Evolutionary conservation across 2,797 vertebrate species (phyloP), one percentile per base, ranked within the genome.

Genomic region (Catamblyrhynchus diadema): DNA sequence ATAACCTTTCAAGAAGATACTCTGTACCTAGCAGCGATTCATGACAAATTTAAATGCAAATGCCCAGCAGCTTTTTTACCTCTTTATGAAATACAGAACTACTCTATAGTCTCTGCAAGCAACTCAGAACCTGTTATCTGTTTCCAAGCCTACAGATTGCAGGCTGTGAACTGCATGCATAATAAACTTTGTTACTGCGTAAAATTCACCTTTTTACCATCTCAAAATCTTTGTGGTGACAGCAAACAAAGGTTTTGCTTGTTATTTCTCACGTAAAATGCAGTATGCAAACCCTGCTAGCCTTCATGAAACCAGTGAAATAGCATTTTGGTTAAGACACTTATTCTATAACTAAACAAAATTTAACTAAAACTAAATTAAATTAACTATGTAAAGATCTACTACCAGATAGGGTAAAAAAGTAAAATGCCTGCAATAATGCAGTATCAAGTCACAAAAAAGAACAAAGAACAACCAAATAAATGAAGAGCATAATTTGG

Each of bases 41-140:
- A 61, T 53, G 83, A 64, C 86, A 95, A 91, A 92, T 93, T 85
- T 87, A 93, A 95, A 95, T 94, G 86, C 74, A 94, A 92, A 95
- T 74, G 35, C 81, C 83, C 86, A 86, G 70, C 45, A 80, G 83
- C 59, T 45, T 92, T 91, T 91, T 56, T 56, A 73, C 20, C 81
- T 42, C 60, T 86, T 86, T 51, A 82, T 70, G 86, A 90, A 94
- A 88, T 57, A 82, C 22, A 74, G 51, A 90, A 62, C 53, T 74
- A 67, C 35, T 94, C 81, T 65, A 45, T 65, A 87, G 87, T 93
- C 78, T 65, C 90, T 69, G 51, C 83, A 93, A 90, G 72, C 62
- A 90, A 57, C 60, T 94, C 53, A 15, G 60, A 92, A 93, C 53
- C 78, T 74, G 80, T 74, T 94, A 94, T 57, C 86, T 82, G 59